Conservation (phyloP, 2,888 invertebrate species). For the Parnassius glacialis region DNA sequence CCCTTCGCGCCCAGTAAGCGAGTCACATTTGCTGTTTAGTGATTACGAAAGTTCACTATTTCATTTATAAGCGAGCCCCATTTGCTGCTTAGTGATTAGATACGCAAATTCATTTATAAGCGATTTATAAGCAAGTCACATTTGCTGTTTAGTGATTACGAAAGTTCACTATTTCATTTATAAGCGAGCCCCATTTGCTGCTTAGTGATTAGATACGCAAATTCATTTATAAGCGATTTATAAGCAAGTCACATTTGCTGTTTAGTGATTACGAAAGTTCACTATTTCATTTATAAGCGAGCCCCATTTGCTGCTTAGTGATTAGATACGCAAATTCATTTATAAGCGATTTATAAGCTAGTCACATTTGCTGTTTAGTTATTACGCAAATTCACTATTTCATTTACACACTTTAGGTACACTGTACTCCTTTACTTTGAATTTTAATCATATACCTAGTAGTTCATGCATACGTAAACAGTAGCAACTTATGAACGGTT, state of each 20-base stretch:
- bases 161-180: too few species aligned
- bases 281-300: slow-evolving; percentile 52
- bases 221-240: too few species aligned
- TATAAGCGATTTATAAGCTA: slow-evolving; percentile 52
- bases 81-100: slow-evolving; percentile 63
- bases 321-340: not conserved
- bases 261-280: slow-evolving; percentile 39
- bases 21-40: slow-evolving; percentile 74
- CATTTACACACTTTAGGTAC: too few species aligned
- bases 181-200: slow-evolving; percentile 78
- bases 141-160: slow-evolving; percentile 60
- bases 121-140: slow-evolving; percentile 67
- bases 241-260: slow-evolving; percentile 78
- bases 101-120: not conserved
- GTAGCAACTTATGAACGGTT: too few species aligned
- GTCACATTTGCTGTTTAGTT: slow-evolving; percentile 73
- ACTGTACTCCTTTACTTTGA: too few species aligned
- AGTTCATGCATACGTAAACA: too few species aligned
- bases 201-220: slow-evolving; percentile 41
- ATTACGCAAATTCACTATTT: not conserved
- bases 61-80: slow-evolving; percentile 67
- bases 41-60: not conserved
- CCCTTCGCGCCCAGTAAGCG: slow-evolving; percentile 65
- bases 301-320: slow-evolving; percentile 73
- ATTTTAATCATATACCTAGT: too few species aligned